Evolutionary conservation across 2,797 vertebrate genomes (phyloP), one percentile per base, ranked within the genome.

Genomic region (Gymnopithys bicolor): DNA sequence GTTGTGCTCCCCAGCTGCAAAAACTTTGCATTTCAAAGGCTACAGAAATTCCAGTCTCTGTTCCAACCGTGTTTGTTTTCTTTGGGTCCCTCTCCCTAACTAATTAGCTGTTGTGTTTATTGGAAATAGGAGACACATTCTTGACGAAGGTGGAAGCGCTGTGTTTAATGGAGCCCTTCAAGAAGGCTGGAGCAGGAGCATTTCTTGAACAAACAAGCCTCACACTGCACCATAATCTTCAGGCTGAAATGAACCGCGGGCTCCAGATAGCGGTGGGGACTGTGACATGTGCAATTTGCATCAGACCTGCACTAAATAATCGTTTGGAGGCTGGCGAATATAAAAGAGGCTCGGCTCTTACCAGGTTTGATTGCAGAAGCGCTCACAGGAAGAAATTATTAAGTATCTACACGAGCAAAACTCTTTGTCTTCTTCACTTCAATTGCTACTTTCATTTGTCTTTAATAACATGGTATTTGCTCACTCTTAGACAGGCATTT

Each of bases 401-500:
- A 74, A 91, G 91, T 82, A 75, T 59, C 87, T 78, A 73, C 73
- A 59, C 21, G 84, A 94, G 90, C 76, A 93, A 94, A 96, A 81
- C 85, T 93, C 94, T 93, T 95, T 96, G 94, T 95, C 89, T 94
- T 78, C 84, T 84, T 56, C 92, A 78, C 83, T 11, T 89, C 94
- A 92, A 93, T 95, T 95, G 94, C 87, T 96, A 77, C 95, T 96
- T 96, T 86, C 93, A 67, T 96, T 96, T 95, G 87, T 94, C 95
- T 96, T 94, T 94, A 95, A 94, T 96, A 96, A 97, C 45, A 88
- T 11, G 94, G 93, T 94, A 66, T 96, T 97, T 96, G 94, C 93
- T 96, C 94, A 82, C 93, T 84, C 77, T 74, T 45, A 93, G 95
- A 70, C 96, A 96, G 89, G 83, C 76, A 14, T 48, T 94, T 71